A percentile compares a stretch with the other conserved stretches of the same genome.
These are phyloP conservation scores for Ciconia maguari DNA, from an alignment of 2,113 vertebrate genomes.

Conservation along the genomic window DNA sequence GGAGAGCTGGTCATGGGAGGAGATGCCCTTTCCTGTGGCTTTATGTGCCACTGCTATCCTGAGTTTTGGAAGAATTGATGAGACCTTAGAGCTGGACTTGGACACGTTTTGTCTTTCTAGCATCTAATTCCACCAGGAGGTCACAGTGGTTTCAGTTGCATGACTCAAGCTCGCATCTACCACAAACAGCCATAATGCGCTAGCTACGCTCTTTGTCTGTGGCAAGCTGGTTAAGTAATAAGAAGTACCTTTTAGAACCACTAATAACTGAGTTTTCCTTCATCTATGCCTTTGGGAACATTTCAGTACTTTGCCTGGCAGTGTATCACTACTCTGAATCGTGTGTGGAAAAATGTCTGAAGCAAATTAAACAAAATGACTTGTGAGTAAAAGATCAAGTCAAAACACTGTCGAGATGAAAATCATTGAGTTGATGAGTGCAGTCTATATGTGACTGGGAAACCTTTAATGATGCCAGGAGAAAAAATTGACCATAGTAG, in stretches of 20 bases:
- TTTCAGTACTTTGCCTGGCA: constrained; percentile 45
- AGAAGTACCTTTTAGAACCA: constrained; percentile 20
- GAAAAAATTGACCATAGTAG: not conserved
- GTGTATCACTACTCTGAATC: not conserved
- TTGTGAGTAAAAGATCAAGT: constrained; percentile 43
- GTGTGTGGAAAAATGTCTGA: constrained; percentile 14
- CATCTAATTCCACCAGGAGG: not conserved
- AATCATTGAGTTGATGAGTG: not conserved
- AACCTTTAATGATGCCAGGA: not conserved
- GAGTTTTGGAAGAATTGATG: not conserved
- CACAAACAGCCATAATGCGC: accelerated
- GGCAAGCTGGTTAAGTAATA: not conserved
- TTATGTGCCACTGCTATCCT: not conserved
- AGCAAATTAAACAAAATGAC: constrained; percentile 29
- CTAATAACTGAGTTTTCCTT: constrained; percentile 38
- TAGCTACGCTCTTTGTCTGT: not conserved
- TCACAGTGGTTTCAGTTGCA: not conserved
- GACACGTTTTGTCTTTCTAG: not conserved
- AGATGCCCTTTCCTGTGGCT: not conserved
- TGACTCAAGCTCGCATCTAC: not conserved
- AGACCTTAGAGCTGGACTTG: not conserved
- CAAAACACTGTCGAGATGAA: constrained; percentile 19
- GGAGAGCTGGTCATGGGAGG: not conserved
- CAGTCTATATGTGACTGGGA: not conserved
- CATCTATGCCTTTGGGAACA: constrained; percentile 28